Base-by-base conservation (phyloP, 2,888 invertebrate species). In the Hydrotaea cyrtoneurina region DNA sequence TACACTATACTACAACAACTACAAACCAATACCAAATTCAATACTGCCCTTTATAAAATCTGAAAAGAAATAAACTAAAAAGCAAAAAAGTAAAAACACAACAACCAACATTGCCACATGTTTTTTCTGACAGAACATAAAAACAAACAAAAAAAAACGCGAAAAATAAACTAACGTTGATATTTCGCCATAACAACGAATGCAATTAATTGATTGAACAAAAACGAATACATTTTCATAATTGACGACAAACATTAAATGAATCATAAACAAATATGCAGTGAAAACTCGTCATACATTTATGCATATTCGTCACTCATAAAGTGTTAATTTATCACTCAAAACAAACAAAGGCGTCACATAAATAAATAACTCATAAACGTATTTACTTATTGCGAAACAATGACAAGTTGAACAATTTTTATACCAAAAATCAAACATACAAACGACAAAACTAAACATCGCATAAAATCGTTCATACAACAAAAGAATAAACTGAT, bases 41-140 rank as follows among this genome's bases (percentile, higher is more conserved):
- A 86, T 77, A 86, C 81, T 85, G 82, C 86, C 80, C 88, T 85
- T 85, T 87, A 46, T 43, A 15, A 21, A 46, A 85, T 69, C 80
- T 83, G 79, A 84, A 78, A 71, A 74, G 53, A 69, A 64, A 74
- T 78, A 43, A n/a, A 75, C 76, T n/a, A n/a, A n/a, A n/a, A n/a
- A n/a, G n/a, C n/a, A n/a, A n/a, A 87, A 82, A 82, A 78, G 13
- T 10, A 39, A 57, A 31, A 57, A 21, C 39, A 39, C 3, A 71
- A 78, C 53, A 59, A 81, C 53, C 73, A 83, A 86, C 73, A 86
- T 79, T 81, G 79, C 79, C 83, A 79, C 62, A 78, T 69, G 11
- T 39, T 39, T 39, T 39, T 39, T 79, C 62, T 82, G 72, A 71
- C 36, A n/a, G n/a, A n/a, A n/a, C n/a, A n/a, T n/a, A 82, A 73